phyloP scores from a whole-genome alignment of 2,113 vertebrate species.

The Apeltes quadracus region DNA sequence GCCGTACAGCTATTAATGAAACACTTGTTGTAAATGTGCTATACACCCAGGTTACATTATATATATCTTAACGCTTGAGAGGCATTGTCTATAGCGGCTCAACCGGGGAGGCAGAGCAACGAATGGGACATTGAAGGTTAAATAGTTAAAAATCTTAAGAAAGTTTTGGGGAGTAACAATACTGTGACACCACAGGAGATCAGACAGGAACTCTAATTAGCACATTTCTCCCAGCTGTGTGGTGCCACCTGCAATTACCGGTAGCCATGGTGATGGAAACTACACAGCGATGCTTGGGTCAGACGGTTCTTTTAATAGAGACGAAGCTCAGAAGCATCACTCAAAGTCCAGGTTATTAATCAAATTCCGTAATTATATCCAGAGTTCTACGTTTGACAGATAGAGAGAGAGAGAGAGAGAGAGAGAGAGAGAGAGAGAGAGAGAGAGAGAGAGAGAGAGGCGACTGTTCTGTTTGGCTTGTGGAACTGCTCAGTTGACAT shows the following conservation, averaged over 20 bases:
- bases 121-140: neutral
- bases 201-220: neutral
- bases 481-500: neutral
- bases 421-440: neutral
- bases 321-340: neutral
- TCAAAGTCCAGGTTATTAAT: neutral
- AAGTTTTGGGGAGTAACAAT: conserved; percentile 4
- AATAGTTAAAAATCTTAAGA: neutral
- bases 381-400: neutral
- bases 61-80: conserved; percentile 1
- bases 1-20: conserved; percentile 17
- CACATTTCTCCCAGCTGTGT: conserved; percentile 13
- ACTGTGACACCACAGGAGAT: neutral
- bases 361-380: neutral
- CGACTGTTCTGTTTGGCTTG: neutral
- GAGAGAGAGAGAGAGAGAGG: neutral
- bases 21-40: conserved; percentile 25
- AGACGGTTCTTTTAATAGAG: neutral
- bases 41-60: neutral
- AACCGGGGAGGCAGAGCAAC: neutral
- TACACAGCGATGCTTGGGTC: neutral
- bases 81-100: neutral
- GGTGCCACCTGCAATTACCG: neutral
- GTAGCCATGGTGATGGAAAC: neutral
- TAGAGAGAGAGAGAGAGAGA: neutral